Evolutionary conservation across 2,797 vertebrate genomes (phyloP).

Genomic region (Scomberomorus guttatus): DNA sequence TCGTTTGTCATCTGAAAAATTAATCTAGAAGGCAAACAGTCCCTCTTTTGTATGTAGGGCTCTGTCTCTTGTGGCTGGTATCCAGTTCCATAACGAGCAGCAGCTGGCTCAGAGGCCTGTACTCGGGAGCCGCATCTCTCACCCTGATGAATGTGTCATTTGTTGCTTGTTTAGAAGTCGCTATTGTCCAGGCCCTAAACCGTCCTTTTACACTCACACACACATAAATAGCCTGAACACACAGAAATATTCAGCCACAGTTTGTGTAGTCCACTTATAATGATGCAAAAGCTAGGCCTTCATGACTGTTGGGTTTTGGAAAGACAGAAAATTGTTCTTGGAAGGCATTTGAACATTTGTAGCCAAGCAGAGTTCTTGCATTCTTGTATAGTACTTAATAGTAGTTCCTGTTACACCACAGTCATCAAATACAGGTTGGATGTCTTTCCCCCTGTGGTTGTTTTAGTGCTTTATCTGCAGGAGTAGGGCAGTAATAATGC

Average conservation of each 20-base stretch:
- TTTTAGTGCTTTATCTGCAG: conserved; percentile 59
- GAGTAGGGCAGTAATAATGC: conserved; percentile 41
- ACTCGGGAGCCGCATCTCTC: conserved; percentile 75
- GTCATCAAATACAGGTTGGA: conserved; percentile 56
- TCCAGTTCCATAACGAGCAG: conserved; percentile 82
- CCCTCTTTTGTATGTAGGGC: conserved; percentile 74
- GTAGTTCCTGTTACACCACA: conserved; percentile 66
- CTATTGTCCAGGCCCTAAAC: conserved; percentile 70
- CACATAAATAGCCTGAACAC: conserved; percentile 27
- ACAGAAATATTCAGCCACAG: conserved; percentile 35
- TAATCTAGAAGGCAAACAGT: conserved; percentile 79
- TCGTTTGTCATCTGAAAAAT: conserved; percentile 81
- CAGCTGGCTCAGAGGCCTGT: conserved; percentile 81
- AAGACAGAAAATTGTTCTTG: conserved; percentile 50
- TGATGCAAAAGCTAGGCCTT: conserved; percentile 40
- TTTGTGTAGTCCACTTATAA: conserved; percentile 48
- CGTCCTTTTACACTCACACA: conserved; percentile 16
- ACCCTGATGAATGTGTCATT: conserved; percentile 81
- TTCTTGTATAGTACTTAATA: conserved; percentile 60
- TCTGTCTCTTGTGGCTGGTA: conserved; percentile 71
- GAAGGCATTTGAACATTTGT: conserved; percentile 40
- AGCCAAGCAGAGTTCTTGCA: conserved; percentile 51
- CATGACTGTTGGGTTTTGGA: conserved; percentile 41
- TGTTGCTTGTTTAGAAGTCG: conserved; percentile 78
- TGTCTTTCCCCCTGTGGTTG: conserved; percentile 47